A percentile compares a stretch with the other conserved stretches of the same genome.
These are phyloP conservation scores for Hassar affinis DNA, from an alignment of 2,113 vertebrate species.

Conservation along the genomic window DNA sequence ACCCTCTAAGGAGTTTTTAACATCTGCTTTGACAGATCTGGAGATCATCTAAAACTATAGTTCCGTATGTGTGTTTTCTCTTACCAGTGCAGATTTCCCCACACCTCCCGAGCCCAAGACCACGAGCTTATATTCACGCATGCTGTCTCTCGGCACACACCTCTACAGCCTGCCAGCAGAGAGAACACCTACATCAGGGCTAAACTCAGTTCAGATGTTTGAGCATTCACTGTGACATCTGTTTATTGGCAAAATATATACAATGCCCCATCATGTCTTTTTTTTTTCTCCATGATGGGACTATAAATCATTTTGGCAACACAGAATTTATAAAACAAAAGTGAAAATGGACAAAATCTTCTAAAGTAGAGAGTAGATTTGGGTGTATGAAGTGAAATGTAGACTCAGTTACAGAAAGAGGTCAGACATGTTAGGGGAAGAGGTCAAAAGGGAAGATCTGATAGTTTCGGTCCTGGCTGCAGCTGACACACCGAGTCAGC, in stretches of 20 bases:
- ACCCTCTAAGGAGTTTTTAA: too few species aligned
- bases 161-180: slow-evolving; percentile 70
- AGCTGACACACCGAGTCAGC: not conserved
- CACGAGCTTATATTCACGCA: slow-evolving; percentile 99
- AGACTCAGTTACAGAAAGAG: not conserved
- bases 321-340: not conserved
- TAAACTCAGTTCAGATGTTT: not conserved
- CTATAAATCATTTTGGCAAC: not conserved
- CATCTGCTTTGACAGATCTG: not conserved
- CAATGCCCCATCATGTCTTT: not conserved
- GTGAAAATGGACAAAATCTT: not conserved
- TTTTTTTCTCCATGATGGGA: not conserved
- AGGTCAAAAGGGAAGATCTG: not conserved
- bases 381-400: not conserved
- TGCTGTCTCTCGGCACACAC: slow-evolving; percentile 82
- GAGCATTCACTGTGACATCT: not conserved
- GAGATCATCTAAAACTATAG: not conserved
- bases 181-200: not conserved
- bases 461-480: not conserved
- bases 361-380: not conserved
- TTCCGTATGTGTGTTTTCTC: slow-evolving; percentile 43
- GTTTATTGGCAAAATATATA: not conserved
- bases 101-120: slow-evolving; percentile 98
- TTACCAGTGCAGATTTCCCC: slow-evolving; percentile 98
- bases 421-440: not conserved